A percentile compares a stretch with the other conserved stretches of the same genome.
phyloP scores from a whole-genome alignment of 2,797 vertebrate genomes.

The Rhynchonycteris naso region DNA sequence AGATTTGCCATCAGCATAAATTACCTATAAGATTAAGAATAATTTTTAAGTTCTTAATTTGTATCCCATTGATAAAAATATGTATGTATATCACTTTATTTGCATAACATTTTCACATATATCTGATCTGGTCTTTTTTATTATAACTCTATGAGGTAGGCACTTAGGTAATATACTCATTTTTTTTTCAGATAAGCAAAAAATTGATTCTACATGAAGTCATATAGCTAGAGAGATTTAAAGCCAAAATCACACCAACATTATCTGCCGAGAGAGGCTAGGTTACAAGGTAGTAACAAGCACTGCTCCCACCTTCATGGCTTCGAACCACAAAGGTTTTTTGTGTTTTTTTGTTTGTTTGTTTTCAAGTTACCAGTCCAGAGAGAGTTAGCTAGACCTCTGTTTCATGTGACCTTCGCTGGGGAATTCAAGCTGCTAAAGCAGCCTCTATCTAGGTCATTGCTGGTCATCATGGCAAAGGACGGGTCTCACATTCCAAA shows the following conservation, averaged over 20 bases:
- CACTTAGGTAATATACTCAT: neutral
- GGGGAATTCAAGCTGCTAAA: neutral
- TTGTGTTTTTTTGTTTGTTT: neutral
- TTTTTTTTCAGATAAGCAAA: neutral
- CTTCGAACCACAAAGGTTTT: neutral
- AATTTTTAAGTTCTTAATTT: neutral
- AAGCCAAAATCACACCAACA: neutral
- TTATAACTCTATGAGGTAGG: neutral
- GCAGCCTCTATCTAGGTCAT: neutral
- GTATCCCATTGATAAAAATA: neutral
- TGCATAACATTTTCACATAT: neutral
- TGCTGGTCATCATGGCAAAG: neutral
- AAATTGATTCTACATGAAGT: neutral
- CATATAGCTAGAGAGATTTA: neutral
- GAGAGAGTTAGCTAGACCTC: neutral
- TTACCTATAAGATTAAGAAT: slow-evolving; percentile 18
- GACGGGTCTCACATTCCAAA: neutral
- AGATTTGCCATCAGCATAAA: slow-evolving; percentile 25
- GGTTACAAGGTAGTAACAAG: neutral
- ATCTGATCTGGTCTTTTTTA: slow-evolving; percentile 7
- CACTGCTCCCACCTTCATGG: neutral
- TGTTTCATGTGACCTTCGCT: neutral
- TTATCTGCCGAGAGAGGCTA: neutral
- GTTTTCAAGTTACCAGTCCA: neutral
- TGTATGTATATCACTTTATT: neutral